Base-by-base conservation (phyloP, 2,888 invertebrate genomes). In the Neuroscelio doddi region DNA sequence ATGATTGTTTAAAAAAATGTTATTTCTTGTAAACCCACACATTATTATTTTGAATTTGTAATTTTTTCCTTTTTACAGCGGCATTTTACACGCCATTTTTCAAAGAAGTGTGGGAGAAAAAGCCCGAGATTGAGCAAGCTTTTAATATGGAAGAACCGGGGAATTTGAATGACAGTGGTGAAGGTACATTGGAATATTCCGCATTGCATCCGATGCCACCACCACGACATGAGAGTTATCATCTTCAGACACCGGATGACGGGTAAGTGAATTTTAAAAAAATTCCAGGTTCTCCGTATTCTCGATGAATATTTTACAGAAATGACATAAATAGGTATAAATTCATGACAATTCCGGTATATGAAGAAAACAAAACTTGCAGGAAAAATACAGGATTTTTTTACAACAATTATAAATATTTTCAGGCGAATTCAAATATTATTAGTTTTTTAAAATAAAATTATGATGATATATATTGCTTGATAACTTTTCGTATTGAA, bases 11-110 rank as follows among this genome's bases (percentile, higher is more conserved):
- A n/a, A n/a, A n/a, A n/a, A n/a, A n/a, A n/a, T n/a, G n/a, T n/a
- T n/a, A n/a, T n/a, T n/a, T n/a, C n/a, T n/a, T n/a, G n/a, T n/a
- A n/a, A n/a, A n/a, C n/a, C n/a, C n/a, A n/a, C n/a, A n/a, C n/a
- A n/a, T n/a, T n/a, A n/a, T n/a, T n/a, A n/a, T n/a, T n/a, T n/a
- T n/a, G 21, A 21, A 21, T 21, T 21, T 21, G 21, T 3, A 21
- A 21, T 21, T 21, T 21, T 16, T 52, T 39, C 44, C 27, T 45
- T 59, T 64, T 85, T 86, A 0, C 85, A 95, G 95, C 95, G 79
- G 95, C 96, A 24, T 95, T 96, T 85, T 97, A 95, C 85, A 95
- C 94, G 41, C 96, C 96, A 41, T 97, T 97, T 87, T 94, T 97
- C 87, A 95, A 96, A 83, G 96, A 96, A 84, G 96, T 95, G 15